Conservation (phyloP, 2,888 invertebrate species). For the Drosophila sordidapex region DNA sequence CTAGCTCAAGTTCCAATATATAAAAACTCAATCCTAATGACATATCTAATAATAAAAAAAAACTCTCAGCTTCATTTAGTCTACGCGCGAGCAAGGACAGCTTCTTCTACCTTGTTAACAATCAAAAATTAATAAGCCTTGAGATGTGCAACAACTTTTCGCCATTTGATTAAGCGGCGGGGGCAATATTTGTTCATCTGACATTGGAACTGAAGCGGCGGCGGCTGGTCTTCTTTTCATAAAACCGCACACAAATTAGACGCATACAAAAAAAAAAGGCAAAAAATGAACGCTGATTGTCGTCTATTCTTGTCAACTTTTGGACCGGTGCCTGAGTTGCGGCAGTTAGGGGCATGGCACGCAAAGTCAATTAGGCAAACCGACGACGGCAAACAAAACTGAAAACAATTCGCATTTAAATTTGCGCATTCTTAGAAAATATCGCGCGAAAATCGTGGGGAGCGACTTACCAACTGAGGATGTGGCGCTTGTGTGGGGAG, state of each 20-base stretch:
- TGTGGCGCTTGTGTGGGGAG: conserved; percentile 1
- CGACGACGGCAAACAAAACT: conserved; percentile 70
- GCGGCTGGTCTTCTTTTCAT: conserved; percentile 50
- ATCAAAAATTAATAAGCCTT: conserved; percentile 70
- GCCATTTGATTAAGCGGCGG: conserved; percentile 30
- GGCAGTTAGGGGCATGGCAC: conserved; percentile 20
- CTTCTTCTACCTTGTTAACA: conserved; percentile 30
- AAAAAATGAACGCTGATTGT: conserved; percentile 69
- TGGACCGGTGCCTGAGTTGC: conserved; percentile 25
- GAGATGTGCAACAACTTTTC: conserved; percentile 53
- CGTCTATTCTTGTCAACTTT: conserved; percentile 72
- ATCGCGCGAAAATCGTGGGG: conserved; percentile 33
- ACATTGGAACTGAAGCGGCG: conserved; percentile 5
- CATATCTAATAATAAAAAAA: not conserved
- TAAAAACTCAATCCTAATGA: not conserved
- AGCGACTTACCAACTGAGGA: conserved; percentile 9
- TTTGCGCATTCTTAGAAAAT: conserved; percentile 73
- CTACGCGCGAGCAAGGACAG: not conserved
- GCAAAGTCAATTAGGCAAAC: conserved; percentile 78
- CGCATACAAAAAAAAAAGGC: conserved; percentile 60
- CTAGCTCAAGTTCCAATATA: not conserved
- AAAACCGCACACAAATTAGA: conserved; percentile 76
- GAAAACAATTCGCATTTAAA: conserved; percentile 79
- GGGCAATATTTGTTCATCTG: conserved; percentile 42
- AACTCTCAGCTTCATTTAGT: not conserved